These are phyloP conservation scores for Thymelicus acteon DNA, from an alignment of 2,888 invertebrate species.

Conservation along the genomic window DNA sequence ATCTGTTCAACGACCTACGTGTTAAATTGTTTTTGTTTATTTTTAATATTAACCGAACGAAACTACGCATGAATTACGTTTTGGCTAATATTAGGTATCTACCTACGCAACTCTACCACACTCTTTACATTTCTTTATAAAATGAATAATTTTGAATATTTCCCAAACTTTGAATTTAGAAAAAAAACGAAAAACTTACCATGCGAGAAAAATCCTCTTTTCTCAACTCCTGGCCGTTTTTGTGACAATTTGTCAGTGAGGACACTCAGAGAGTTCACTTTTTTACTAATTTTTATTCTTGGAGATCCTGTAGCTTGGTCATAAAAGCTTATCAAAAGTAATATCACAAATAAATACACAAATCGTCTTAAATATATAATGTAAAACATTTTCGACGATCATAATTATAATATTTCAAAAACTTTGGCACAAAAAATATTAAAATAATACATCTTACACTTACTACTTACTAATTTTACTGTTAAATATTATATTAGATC, in stretches of 20 bases:
- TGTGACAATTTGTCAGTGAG: conserved; percentile 41
- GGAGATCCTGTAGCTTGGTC: conserved; percentile 42
- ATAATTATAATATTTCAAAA: conserved; percentile 29
- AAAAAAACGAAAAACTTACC: conserved; percentile 49
- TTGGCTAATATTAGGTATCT: too few relatives aligned
- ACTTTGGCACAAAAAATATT: conserved; percentile 29
- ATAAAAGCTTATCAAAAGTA: conserved; percentile 47
- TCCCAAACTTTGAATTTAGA: too few relatives aligned
- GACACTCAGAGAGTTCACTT: conserved; percentile 47
- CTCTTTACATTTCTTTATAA: not conserved
- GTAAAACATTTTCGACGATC: conserved; percentile 36
- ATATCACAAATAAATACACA: conserved; percentile 43
- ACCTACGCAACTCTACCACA: too few relatives aligned
- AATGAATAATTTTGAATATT: conserved; percentile 3
- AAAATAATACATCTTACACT: not conserved
- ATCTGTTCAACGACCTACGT: too few relatives aligned
- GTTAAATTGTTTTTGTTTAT: too few relatives aligned
- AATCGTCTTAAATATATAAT: conserved; percentile 33
- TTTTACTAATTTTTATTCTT: conserved; percentile 51
- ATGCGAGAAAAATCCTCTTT: conserved; percentile 60
- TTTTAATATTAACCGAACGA: too few relatives aligned
- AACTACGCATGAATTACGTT: too few relatives aligned
- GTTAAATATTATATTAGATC: not conserved
- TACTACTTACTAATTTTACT: not conserved
- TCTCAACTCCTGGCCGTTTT: conserved; percentile 44